These are phyloP conservation scores for Clepsis dumicolana DNA, from an alignment of 2,888 invertebrate genomes.

Conservation along the genomic window DNA sequence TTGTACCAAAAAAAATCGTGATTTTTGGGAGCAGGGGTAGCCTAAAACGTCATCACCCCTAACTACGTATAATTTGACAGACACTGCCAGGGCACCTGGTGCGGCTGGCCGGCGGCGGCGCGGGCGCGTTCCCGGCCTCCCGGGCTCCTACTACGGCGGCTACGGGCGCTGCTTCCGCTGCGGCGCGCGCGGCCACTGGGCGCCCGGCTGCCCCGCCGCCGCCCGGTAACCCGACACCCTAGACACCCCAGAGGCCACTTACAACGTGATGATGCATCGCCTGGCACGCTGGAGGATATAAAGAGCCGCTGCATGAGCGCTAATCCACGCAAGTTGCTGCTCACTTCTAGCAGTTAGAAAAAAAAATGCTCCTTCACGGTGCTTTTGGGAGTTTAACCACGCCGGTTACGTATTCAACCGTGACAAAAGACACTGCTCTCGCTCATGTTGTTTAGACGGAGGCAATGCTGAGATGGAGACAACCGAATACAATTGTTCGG, in stretches of 20 bases:
- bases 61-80: too few relatives aligned
- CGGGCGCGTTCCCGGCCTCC: conserved; percentile 60
- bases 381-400: too few relatives aligned
- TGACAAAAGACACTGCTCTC: neutral
- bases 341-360: neutral
- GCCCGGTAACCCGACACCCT: neutral
- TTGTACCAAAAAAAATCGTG: too few relatives aligned
- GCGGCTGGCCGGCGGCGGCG: conserved; percentile 46
- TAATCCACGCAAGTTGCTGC: neutral
- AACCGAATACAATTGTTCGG: neutral
- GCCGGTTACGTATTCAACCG: neutral
- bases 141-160: conserved; percentile 85
- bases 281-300: neutral
- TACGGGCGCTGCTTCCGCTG: conserved; percentile 87
- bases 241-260: neutral
- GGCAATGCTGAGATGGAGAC: neutral
- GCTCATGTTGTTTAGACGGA: neutral
- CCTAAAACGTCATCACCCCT: too few relatives aligned
- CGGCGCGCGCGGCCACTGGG: conserved; percentile 83
- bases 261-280: neutral
- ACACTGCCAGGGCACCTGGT: conserved; percentile 46
- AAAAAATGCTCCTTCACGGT: too few relatives aligned
- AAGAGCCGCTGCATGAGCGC: neutral
- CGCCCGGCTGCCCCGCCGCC: conserved; percentile 70
- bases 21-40: too few relatives aligned